These are phyloP conservation scores for Cliona cf. orientalis DNA, from an alignment of 37 sponge, comb jelly and placozoan species.

Conservation along the genomic window DNA sequence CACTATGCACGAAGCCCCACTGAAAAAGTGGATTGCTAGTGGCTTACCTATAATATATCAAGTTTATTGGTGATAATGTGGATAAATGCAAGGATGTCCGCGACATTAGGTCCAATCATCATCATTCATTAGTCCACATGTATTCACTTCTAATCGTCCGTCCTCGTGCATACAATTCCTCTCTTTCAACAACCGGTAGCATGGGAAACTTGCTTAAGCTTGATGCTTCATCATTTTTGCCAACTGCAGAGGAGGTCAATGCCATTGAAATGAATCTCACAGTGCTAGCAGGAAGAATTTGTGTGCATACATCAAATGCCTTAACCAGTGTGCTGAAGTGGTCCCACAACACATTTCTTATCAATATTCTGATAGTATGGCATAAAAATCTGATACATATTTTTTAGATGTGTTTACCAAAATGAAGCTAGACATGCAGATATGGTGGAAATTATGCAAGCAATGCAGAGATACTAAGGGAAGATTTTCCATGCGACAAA, in stretches of 20 bases:
- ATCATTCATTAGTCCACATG: neutral
- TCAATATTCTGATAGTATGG: constrained; percentile 25
- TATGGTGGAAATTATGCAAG: constrained; percentile 42
- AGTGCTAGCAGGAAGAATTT: no score
- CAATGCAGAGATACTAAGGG: constrained; percentile 26
- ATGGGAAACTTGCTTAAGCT: no score
- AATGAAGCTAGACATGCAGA: constrained; percentile 30
- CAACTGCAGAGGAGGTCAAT: no score
- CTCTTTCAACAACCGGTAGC: no score
- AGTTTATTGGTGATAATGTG: neutral
- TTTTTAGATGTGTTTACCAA: constrained; percentile 36
- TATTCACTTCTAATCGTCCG: neutral
- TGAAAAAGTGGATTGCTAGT: neutral
- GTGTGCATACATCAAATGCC: no score
- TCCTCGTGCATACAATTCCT: no score
- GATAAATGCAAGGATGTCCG: neutral
- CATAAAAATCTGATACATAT: constrained; percentile 16
- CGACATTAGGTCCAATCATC: neutral
- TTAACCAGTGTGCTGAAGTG: no score
- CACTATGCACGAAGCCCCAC: neutral
- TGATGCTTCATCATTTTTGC: no score
- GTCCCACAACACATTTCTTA: constrained; percentile 21
- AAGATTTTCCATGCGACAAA: neutral
- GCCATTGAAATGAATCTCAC: no score
- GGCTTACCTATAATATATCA: neutral